These are phyloP conservation scores for Merops nubicus DNA, from an alignment of 2,113 vertebrate genomes.

Conservation along the genomic window DNA sequence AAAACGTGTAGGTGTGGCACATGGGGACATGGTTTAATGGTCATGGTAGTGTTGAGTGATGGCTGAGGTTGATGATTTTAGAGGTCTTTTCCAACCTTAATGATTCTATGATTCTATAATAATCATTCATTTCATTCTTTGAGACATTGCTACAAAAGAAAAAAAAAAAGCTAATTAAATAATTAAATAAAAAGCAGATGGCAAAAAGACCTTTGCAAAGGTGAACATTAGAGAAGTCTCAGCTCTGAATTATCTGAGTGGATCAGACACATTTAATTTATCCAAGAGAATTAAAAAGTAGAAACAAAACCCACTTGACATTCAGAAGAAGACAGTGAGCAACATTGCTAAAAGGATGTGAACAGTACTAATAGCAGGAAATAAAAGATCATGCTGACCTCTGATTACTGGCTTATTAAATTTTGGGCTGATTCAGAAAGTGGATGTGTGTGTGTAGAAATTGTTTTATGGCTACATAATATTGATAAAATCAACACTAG, in stretches of 20 bases:
- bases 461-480: not conserved
- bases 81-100: too few relatives aligned
- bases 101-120: too few relatives aligned
- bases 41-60: too few relatives aligned
- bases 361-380: not conserved
- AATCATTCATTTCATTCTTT: conserved; percentile 32
- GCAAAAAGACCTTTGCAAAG: conserved; percentile 45
- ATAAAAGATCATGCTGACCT: conserved; percentile 4
- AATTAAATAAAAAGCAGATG: conserved; percentile 58
- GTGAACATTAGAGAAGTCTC: not conserved
- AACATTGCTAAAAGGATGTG: conserved; percentile 3
- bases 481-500: not conserved
- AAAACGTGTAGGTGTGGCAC: too few relatives aligned
- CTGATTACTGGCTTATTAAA: conserved; percentile 2
- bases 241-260: conserved; percentile 35
- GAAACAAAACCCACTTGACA: conserved; percentile 15
- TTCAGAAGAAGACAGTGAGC: conserved; percentile 39
- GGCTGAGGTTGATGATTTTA: too few relatives aligned
- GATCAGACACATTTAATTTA: conserved; percentile 35
- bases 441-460: not conserved
- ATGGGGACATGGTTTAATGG: too few relatives aligned
- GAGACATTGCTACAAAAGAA: not conserved
- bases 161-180: conserved; percentile 45
- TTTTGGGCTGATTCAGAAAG: not conserved
- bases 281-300: conserved; percentile 24